Conservation (phyloP, 2,888 invertebrate genomes). For the Leptura quadrifasciata region DNA sequence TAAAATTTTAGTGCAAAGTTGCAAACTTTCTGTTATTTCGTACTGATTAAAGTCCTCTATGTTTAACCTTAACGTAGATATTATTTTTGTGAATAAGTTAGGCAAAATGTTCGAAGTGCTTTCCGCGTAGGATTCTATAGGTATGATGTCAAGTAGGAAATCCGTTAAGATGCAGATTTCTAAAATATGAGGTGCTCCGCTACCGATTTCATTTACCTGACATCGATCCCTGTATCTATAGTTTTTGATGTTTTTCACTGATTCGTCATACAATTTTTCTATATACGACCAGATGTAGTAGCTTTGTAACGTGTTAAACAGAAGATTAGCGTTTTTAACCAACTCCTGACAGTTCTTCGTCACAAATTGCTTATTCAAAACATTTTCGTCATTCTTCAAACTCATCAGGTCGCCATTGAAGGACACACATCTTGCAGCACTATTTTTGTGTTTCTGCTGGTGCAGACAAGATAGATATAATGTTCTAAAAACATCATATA, state of each 20-base stretch:
- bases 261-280: conserved; percentile 78
- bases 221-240: conserved; percentile 66
- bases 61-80: conserved; percentile 77
- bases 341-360: conserved; percentile 80
- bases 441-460: conserved; percentile 69
- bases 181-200: conserved; percentile 79
- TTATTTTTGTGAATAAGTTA: conserved; percentile 82
- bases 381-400: conserved; percentile 66
- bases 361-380: conserved; percentile 69
- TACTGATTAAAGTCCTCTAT: conserved; percentile 76
- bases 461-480: conserved; percentile 76
- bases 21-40: conserved; percentile 81
- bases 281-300: conserved; percentile 91
- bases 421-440: conserved; percentile 69
- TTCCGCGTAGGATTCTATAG: conserved; percentile 85
- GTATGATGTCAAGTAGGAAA: conserved; percentile 85
- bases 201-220: conserved; percentile 76
- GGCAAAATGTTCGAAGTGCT: conserved; percentile 87
- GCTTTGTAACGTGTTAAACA: conserved; percentile 89
- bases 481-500: conserved; percentile 85
- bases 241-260: conserved; percentile 65
- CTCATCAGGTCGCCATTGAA: conserved; percentile 72
- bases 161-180: conserved; percentile 85
- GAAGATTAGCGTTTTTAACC: conserved; percentile 87
- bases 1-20: conserved; percentile 83